Conservation (phyloP, 2,113 vertebrate genomes). For the Rhinoderma darwinii region DNA sequence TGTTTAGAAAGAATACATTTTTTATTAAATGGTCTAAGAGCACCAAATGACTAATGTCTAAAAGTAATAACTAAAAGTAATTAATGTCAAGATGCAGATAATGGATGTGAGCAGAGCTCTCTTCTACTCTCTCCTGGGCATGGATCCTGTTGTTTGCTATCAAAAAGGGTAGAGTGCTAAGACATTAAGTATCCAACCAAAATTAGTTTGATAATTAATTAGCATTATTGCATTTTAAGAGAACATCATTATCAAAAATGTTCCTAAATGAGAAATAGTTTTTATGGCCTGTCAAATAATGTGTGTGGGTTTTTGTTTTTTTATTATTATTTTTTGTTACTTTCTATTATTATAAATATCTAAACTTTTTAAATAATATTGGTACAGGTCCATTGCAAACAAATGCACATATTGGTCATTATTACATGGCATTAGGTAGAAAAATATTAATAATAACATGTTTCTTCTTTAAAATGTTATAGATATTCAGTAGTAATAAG, state of each 20-base stretch:
- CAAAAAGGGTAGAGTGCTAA: constrained; percentile 3
- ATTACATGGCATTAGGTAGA: background rate
- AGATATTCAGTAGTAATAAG: too few relatives aligned
- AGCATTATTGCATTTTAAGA: background rate
- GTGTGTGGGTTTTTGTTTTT: too few relatives aligned
- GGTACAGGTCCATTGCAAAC: background rate
- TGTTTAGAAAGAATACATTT: constrained; percentile 17
- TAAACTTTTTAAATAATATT: background rate
- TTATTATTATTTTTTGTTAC: background rate
- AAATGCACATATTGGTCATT: background rate
- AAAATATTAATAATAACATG: too few relatives aligned
- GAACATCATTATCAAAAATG: background rate
- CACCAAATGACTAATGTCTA: constrained; percentile 11
- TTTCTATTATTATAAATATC: background rate
- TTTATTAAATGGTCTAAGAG: constrained; percentile 26
- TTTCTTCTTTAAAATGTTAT: too few relatives aligned
- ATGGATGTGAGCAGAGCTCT: background rate
- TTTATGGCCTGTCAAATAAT: background rate
- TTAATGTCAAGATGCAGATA: constrained; percentile 17
- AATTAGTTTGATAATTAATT: constrained; percentile 19
- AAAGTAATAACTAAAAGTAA: background rate
- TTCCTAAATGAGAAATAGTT: background rate
- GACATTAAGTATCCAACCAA: constrained; percentile 4
- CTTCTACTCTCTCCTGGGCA: background rate
- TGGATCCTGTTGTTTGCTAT: constrained; percentile 7